phyloP scores from a whole-genome alignment of 2,797 vertebrate genomes.

The Pangasius djambal region DNA sequence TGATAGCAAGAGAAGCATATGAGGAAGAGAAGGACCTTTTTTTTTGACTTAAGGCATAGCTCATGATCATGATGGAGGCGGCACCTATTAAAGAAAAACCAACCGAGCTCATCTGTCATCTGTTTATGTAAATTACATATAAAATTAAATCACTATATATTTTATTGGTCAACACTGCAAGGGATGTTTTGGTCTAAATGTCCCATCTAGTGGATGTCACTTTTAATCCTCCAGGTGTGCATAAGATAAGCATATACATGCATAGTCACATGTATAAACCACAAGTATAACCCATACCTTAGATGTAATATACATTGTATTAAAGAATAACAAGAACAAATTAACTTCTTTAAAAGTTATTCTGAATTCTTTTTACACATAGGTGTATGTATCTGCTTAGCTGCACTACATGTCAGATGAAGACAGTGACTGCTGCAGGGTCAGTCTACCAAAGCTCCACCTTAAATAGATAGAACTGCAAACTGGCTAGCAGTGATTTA shows the following conservation, averaged over 20 bases:
- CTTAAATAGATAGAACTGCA: not conserved
- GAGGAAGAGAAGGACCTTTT: too few relatives aligned
- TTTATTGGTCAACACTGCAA: not conserved
- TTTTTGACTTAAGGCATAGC: not conserved
- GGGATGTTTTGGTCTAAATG: not conserved
- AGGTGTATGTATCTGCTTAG: not conserved
- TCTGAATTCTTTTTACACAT: not conserved
- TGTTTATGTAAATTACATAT: too few relatives aligned
- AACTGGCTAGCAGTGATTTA: not conserved
- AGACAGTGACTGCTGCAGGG: not conserved
- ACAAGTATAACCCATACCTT: not conserved
- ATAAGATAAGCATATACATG: not conserved
- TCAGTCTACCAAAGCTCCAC: not conserved
- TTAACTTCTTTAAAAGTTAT: not conserved
- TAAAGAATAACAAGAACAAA: not conserved
- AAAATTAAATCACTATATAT: not conserved
- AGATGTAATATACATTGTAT: not conserved
- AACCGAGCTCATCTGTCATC: not conserved
- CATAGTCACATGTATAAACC: not conserved
- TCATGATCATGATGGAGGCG: not conserved
- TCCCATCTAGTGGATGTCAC: not conserved
- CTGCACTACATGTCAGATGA: not conserved
- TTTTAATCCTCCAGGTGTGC: constrained; percentile 3
- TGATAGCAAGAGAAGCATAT: too few relatives aligned
- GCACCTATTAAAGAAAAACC: not conserved